Conservation (phyloP, 2,113 vertebrate genomes). For the Pygoscelis antarcticus region DNA sequence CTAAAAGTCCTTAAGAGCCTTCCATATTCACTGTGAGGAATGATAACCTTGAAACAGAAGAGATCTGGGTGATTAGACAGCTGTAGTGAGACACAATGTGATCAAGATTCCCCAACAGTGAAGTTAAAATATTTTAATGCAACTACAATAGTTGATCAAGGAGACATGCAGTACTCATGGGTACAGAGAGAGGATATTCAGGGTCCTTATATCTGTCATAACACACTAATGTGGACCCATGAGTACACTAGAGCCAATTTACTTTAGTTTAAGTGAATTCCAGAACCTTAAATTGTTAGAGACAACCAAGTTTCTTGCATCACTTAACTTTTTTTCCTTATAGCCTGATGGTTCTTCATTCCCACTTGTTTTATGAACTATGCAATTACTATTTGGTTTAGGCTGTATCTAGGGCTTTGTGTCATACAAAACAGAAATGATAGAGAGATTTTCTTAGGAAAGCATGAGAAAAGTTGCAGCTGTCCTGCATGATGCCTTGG, state of each 20-base stretch:
- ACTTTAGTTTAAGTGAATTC: slow-evolving; percentile 62
- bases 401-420: not conserved
- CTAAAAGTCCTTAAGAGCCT: not conserved
- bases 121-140: slow-evolving; percentile 64
- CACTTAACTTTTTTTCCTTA: not conserved
- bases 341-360: not conserved
- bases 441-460: not conserved
- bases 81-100: not conserved
- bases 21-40: not conserved
- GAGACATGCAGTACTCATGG: not conserved
- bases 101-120: slow-evolving; percentile 38
- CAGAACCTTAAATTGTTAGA: slow-evolving; percentile 34
- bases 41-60: slow-evolving; percentile 43
- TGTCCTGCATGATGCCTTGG: not conserved
- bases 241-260: slow-evolving; percentile 27
- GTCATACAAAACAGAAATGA: not conserved
- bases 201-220: slow-evolving; percentile 34
- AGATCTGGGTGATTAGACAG: slow-evolving; percentile 7
- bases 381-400: not conserved
- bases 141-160: slow-evolving; percentile 57
- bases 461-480: not conserved
- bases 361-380: not conserved
- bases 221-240: slow-evolving; percentile 17
- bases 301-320: not conserved
- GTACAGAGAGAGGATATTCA: not conserved